These are phyloP conservation scores for Archips xylosteana DNA, from an alignment of 2,888 invertebrate genomes.

Conservation along the genomic window DNA sequence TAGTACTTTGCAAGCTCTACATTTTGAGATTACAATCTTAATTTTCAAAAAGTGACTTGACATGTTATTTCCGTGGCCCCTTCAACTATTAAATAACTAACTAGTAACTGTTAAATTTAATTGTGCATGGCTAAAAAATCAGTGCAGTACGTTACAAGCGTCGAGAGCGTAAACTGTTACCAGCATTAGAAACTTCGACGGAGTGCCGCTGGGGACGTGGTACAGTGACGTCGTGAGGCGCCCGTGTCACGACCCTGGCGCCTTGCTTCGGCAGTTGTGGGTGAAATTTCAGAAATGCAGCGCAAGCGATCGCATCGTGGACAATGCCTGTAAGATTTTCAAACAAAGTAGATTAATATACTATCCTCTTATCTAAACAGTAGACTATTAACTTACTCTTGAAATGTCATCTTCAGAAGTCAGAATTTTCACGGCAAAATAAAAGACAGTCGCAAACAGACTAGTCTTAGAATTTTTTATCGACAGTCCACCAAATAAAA, in stretches of 20 bases:
- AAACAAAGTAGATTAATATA: not conserved
- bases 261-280: conserved; percentile 93
- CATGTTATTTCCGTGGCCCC: no score
- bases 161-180: conserved; percentile 50
- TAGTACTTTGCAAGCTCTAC: no score
- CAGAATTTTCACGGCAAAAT: no score
- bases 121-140: not conserved
- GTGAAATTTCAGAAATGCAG: conserved; percentile 97
- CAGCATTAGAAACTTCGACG: conserved; percentile 91
- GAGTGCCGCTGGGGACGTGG: conserved; percentile 90
- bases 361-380: no score
- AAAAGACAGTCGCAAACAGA: no score
- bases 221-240: conserved; percentile 57
- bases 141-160: not conserved
- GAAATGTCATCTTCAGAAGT: no score
- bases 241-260: conserved; percentile 89
- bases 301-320: conserved; percentile 99
- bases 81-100: no score
- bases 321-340: conserved; percentile 88
- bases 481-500: no score
- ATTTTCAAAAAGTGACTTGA: no score
- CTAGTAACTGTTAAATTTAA: not conserved
- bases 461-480: no score
- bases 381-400: no score
- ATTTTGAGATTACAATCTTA: no score